Base-by-base conservation (phyloP, 2,888 invertebrate species). In the Scotopteryx bipunctaria region DNA sequence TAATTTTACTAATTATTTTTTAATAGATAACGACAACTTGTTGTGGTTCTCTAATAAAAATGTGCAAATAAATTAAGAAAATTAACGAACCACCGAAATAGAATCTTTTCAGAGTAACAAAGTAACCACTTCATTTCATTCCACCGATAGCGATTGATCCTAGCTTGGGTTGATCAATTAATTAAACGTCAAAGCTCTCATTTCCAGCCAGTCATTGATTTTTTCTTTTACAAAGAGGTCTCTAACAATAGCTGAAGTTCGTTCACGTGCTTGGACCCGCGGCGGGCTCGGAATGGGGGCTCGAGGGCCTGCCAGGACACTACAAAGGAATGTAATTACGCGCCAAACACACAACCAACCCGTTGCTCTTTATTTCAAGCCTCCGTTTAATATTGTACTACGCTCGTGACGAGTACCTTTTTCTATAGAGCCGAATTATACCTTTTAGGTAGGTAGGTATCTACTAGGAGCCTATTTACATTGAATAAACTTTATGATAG, bases 291-390 rank as follows among this genome's bases (percentile, higher is more conserved):
- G 58, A 16, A 21, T 27, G 17, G 32, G 54, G 64, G 55, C 52
- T 32, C 61, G 33, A 47, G 47, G 33, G 55, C 40, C 46, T 58
- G 62, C 59, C 66, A 66, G 60, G 60, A 61, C 66, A 66, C 66
- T 70, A 81, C 81, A 85, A 86, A 82, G 78, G 81, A 83, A 83
- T 81, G 80, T 86, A 86, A 86, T 86, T 86, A 83, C 82, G 71
- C 80, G 77, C 76, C 82, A 76, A 72, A 69, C 66, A 69, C 82
- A 81, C 69, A 73, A 69, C 37, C 42, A 53, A 53, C 63, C 64
- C 66, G 75, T 75, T 78, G 76, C 74, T 79, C 71, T 70, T 55
- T 57, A 57, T 60, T 45, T 57, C 47, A 56, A 45, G 45, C 42
- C 35, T 33, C 38, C 36, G 42, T 56, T 61, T 55, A 53, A 25